Evolutionary conservation across 2,797 vertebrate species (phyloP).

Genomic region (Ctenochaetus hawaiiensis): DNA sequence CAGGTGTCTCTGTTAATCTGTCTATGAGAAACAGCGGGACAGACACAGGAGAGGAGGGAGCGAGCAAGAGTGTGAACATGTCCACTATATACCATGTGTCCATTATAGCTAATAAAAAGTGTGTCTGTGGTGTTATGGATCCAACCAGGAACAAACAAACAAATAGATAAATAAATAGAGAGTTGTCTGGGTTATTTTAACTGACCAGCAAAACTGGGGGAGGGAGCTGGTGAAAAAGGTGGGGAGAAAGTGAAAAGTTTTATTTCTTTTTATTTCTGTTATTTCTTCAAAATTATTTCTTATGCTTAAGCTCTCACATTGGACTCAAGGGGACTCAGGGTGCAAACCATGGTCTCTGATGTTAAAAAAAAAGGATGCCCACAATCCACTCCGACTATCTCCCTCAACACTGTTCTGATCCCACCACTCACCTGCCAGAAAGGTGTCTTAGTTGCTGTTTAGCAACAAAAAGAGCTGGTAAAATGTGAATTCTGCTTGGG

Average conservation of each 20-base stretch:
- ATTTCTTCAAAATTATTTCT: neutral
- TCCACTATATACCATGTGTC: slow-evolving; percentile 17
- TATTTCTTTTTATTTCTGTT: neutral
- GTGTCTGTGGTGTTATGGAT: neutral
- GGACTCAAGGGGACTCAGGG: neutral
- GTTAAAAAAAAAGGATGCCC: neutral
- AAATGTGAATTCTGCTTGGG: slow-evolving; percentile 3
- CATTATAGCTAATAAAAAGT: slow-evolving; percentile 15
- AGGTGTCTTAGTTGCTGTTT: neutral
- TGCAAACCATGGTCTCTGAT: neutral
- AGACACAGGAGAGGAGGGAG: slow-evolving; percentile 35
- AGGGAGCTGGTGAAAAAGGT: neutral
- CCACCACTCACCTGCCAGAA: slow-evolving; percentile 10
- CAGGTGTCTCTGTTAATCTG: slow-evolving; percentile 80
- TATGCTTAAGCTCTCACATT: neutral
- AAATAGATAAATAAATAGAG: too few relatives aligned
- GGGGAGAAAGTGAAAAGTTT: slow-evolving; percentile 5
- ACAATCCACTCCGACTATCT: neutral
- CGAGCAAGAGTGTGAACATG: slow-evolving; percentile 1
- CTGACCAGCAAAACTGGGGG: slow-evolving; percentile 11
- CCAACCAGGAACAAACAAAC: neutral
- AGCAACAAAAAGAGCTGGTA: slow-evolving; percentile 1
- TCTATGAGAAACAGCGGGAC: slow-evolving; percentile 65
- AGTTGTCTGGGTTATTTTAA: slow-evolving; percentile 5
- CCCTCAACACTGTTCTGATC: slow-evolving; percentile 12